Conservation (phyloP, 2,797 vertebrate genomes). For the Eulemur albifrons region DNA sequence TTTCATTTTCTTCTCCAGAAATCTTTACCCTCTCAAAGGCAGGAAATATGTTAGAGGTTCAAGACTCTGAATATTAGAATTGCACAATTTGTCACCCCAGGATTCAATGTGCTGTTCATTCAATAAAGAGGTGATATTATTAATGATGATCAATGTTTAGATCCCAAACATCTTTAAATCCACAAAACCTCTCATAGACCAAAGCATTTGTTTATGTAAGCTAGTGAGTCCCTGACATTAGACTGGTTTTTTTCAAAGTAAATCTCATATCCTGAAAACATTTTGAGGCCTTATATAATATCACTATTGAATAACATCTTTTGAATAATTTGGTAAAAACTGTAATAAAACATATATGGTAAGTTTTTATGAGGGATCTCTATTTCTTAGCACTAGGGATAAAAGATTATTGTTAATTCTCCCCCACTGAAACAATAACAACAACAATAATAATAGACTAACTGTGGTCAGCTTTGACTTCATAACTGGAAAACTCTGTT, state of each 20-base stretch:
- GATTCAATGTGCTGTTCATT: not conserved
- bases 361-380: not conserved
- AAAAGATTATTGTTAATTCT: slow-evolving; percentile 55
- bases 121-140: not conserved
- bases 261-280: not conserved
- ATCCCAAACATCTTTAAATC: not conserved
- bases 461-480: slow-evolving; percentile 51
- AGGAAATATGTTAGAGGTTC: not conserved
- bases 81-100: not conserved
- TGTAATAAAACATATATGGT: not conserved
- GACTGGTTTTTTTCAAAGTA: not conserved
- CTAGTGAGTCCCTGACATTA: not conserved
- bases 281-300: slow-evolving; percentile 43
- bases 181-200: not conserved
- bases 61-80: not conserved
- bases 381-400: slow-evolving; percentile 37
- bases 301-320: slow-evolving; percentile 11
- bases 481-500: slow-evolving; percentile 53
- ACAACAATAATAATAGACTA: not conserved
- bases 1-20: slow-evolving; percentile 27
- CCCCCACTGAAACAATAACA: not conserved
- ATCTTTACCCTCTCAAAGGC: slow-evolving; percentile 6
- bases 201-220: slow-evolving; percentile 6
- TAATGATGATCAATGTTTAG: not conserved
- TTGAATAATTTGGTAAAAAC: slow-evolving; percentile 24